Evolutionary conservation across 2,113 vertebrate genomes (phyloP).

Genomic region (Pica pica): DNA sequence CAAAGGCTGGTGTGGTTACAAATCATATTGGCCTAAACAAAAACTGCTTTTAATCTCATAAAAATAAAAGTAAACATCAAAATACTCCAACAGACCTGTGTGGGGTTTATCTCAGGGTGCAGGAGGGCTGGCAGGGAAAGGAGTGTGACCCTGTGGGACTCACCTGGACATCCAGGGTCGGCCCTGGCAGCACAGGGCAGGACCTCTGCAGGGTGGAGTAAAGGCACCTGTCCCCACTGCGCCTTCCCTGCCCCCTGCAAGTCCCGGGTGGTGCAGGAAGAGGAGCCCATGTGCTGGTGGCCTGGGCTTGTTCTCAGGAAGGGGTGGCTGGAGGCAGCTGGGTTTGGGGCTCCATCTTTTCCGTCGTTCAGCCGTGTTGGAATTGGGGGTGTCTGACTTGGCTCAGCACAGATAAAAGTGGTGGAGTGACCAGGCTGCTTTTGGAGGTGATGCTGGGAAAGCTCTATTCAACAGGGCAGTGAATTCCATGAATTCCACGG

Average conservation of each 20-base stretch:
- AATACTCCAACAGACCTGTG: not conserved
- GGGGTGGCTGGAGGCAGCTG: not conserved
- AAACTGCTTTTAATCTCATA: not conserved
- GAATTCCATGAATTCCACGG: not conserved
- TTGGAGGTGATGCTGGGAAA: not conserved
- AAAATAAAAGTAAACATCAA: not conserved
- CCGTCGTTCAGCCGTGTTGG: rapidly evolving
- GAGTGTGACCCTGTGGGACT: not conserved
- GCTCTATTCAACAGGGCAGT: rapidly evolving
- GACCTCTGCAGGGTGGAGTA: not conserved
- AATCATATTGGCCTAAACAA: not conserved
- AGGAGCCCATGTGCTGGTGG: rapidly evolving
- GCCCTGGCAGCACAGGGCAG: not conserved
- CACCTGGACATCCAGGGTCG: not conserved
- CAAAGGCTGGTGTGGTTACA: not conserved
- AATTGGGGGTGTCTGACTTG: not conserved
- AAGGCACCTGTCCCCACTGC: not conserved
- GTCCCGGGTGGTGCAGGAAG: not conserved
- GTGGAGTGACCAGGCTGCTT: not conserved
- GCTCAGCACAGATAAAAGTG: not conserved
- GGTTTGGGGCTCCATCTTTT: not conserved
- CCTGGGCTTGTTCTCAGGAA: not conserved
- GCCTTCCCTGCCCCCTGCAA: not conserved
- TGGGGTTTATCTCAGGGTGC: not conserved
- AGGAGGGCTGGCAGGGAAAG: not conserved